Evolutionary conservation across 1,140 invertebrate genomes (phyloP).

Genomic region (Tetramorium parvispinum): DNA sequence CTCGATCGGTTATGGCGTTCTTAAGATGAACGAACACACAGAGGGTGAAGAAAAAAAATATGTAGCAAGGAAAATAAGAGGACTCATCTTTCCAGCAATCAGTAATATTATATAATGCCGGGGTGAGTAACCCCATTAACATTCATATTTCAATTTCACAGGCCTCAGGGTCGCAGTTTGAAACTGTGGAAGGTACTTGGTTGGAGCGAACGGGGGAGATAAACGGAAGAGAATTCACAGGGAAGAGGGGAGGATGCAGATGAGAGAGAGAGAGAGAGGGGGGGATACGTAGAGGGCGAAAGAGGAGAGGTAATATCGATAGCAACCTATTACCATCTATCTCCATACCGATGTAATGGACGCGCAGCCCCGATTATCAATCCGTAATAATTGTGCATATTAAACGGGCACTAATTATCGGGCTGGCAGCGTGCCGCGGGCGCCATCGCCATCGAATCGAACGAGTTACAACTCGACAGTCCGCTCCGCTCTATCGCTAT

Average conservation of each 20-base stretch:
- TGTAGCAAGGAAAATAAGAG: conserved; percentile 36
- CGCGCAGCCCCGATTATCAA: conserved; percentile 80
- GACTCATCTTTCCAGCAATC: conserved; percentile 66
- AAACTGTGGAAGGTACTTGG: conserved; percentile 64
- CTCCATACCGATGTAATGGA: conserved; percentile 78
- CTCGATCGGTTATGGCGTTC: not conserved
- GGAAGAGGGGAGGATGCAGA: conserved; percentile 39
- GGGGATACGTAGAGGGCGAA: conserved; percentile 30
- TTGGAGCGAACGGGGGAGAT: conserved; percentile 57
- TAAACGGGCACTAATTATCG: conserved; percentile 82
- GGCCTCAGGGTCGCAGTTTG: conserved; percentile 68
- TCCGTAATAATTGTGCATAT: conserved; percentile 83
- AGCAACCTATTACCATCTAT: conserved; percentile 81
- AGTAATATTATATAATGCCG: conserved; percentile 72
- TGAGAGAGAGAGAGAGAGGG: conserved; percentile 17
- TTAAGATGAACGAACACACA: not conserved
- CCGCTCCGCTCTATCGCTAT: not conserved
- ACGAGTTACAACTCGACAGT: conserved; percentile 64
- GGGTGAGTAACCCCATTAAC: conserved; percentile 77
- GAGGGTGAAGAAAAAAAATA: not conserved
- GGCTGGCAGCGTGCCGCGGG: conserved; percentile 67
- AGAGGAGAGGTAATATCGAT: conserved; percentile 74
- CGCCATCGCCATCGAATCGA: conserved; percentile 65
- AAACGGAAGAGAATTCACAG: conserved; percentile 68
- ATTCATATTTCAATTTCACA: conserved; percentile 82